Base-by-base conservation (phyloP, 2,797 vertebrate genomes). In the Hozukius guyotensis region DNA sequence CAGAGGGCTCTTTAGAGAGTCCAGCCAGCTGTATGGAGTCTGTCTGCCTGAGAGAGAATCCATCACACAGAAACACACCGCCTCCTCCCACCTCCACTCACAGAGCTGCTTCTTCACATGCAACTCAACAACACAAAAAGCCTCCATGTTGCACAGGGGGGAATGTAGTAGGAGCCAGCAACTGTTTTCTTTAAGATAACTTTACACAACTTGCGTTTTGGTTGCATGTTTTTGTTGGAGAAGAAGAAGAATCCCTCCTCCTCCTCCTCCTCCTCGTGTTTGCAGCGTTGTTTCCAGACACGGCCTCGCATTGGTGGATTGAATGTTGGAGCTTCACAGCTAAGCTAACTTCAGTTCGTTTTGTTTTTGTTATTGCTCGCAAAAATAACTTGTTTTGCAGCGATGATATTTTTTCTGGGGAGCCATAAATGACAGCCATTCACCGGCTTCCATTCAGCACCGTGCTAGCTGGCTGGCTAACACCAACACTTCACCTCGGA, bases 131-230 rank as follows among this genome's bases (percentile, higher is more conserved):
- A 94, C 89, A 92, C 93, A 93, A 90, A 87, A 92, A 94, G 95
- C 94, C 92, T 95, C 96, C 95, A 96, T 96, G 94, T 96, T 95
- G 94, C 93, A 93, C 90, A 38, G 36, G 36, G 62, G 87, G 90
- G 91, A 81, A 64, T 77, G 86, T 27, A 59, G 36, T 36, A 38
- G 36, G 88, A 90, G 81, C 80, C 77, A 78, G 75, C 59, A 68
- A 72, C 72, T 36, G 87, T 80, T 77, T 62, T 63, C 29, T 24
- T 18, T 62, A 86, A 27, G 64, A 64, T n/a, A 85, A 84, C 82
- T 86, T 82, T 32, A 73, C 62, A 29, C 49, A 72, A 77, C 75
- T 60, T 64, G 61, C 68, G 46, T 69, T 78, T 65, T 27, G 5
- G 36, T 36, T 77, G 3, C 49, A 16, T 72, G 66, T 66, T 85